These are phyloP conservation scores for Sphenodon punctatus DNA, from an alignment of 2,797 vertebrate species.

Conservation along the genomic window DNA sequence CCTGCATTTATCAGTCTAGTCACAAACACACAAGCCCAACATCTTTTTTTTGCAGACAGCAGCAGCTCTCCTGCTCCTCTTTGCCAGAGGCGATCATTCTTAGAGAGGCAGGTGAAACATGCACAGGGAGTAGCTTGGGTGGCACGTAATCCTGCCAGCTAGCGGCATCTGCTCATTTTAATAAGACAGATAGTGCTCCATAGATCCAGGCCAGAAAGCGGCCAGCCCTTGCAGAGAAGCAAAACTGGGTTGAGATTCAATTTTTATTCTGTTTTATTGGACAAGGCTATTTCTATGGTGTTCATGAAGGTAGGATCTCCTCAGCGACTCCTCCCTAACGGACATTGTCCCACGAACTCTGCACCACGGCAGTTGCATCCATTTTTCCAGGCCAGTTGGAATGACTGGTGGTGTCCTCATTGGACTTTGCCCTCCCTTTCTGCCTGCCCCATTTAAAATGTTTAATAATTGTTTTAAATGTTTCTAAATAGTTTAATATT, in stretches of 20 bases:
- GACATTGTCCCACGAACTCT: too few relatives aligned
- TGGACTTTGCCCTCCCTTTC: too few relatives aligned
- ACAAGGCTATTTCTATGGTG: neutral
- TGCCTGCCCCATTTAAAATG: too few relatives aligned
- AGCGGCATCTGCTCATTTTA: neutral
- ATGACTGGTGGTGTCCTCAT: too few relatives aligned
- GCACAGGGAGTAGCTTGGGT: neutral
- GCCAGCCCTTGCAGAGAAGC: neutral
- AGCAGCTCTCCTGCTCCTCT: neutral
- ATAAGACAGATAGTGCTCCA: fast-evolving
- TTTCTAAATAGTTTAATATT: too few relatives aligned
- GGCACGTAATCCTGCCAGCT: fast-evolving
- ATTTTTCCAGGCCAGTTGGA: too few relatives aligned
- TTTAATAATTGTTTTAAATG: too few relatives aligned
- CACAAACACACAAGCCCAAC: neutral
- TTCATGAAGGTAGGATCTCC: too few relatives aligned
- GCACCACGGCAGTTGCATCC: too few relatives aligned
- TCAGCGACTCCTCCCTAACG: too few relatives aligned
- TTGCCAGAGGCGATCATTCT: neutral
- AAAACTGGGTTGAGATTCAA: too few relatives aligned
- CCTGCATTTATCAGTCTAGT: fast-evolving
- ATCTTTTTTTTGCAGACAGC: neutral
- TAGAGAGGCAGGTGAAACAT: neutral
- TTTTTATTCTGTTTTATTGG: neutral
- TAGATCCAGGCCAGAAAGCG: neutral